phyloP scores from a whole-genome alignment of 2,113 vertebrate genomes.

The Cephalopholis sonnerati region DNA sequence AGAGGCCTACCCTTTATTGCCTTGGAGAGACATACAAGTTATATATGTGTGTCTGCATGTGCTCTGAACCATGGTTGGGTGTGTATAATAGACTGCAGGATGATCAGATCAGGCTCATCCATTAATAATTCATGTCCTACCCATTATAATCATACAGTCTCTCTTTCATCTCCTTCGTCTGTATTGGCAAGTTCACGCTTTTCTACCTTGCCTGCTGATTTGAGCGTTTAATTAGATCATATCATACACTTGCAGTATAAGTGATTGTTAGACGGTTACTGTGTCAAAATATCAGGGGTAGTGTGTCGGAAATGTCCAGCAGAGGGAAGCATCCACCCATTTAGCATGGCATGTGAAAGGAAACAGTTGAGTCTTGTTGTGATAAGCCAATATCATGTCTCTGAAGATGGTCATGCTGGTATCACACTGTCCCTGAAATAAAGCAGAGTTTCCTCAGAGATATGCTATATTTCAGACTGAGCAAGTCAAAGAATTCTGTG shows the following conservation, averaged over 20 bases:
- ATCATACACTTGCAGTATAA: background rate
- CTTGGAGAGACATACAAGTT: slow-evolving; percentile 4
- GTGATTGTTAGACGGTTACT: background rate
- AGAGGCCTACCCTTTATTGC: background rate
- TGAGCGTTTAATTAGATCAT: background rate
- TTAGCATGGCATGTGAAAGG: background rate
- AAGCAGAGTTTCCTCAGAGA: background rate
- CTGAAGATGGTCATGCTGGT: background rate
- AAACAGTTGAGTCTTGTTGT: background rate
- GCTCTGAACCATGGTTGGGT: slow-evolving; percentile 6
- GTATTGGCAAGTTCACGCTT: background rate
- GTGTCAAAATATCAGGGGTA: background rate
- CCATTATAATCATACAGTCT: slow-evolving; percentile 37
- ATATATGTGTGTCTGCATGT: background rate
- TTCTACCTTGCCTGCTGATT: background rate
- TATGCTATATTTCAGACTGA: background rate
- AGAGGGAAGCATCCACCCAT: slow-evolving; percentile 4
- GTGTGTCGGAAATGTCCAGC: slow-evolving; percentile 3
- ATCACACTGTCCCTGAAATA: background rate
- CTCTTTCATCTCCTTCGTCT: background rate
- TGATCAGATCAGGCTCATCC: slow-evolving; percentile 37
- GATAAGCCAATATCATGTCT: too few relatives aligned
- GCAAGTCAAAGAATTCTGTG: background rate
- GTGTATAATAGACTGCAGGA: slow-evolving; percentile 45
- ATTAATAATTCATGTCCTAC: slow-evolving; percentile 63